These are phyloP conservation scores for Epistrophe eligans DNA, from an alignment of 2,888 invertebrate species.

Conservation along the genomic window DNA sequence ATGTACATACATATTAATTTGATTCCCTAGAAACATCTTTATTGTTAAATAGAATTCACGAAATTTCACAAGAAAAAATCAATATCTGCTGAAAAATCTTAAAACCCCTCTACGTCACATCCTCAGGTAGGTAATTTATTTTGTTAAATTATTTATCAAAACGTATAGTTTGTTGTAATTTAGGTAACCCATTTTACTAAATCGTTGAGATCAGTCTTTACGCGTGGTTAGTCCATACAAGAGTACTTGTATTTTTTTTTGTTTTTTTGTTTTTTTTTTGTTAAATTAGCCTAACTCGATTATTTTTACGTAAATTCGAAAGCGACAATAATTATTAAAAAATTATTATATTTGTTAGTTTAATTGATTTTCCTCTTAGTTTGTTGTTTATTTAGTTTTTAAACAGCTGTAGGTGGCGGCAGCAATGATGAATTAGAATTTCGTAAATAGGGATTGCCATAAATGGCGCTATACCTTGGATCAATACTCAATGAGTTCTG, in stretches of 20 bases:
- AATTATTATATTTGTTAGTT: constrained; percentile 43
- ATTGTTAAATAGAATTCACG: no score
- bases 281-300: constrained; percentile 62
- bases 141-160: constrained; percentile 11
- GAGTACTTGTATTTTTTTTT: constrained; percentile 36
- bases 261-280: constrained; percentile 1
- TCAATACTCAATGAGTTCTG: constrained; percentile 86
- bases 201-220: constrained; percentile 79
- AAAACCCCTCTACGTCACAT: constrained; percentile 34
- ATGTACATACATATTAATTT: no score
- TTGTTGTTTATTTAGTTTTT: constrained; percentile 61
- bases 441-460: constrained; percentile 94
- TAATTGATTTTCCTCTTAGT: constrained; percentile 1
- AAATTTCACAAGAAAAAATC: not conserved
- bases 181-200: constrained; percentile 60
- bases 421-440: constrained; percentile 86
- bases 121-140: not conserved
- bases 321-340: constrained; percentile 54
- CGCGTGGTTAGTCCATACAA: constrained; percentile 68
- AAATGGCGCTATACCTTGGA: constrained; percentile 94
- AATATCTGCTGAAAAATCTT: not conserved
- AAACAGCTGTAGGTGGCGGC: constrained; percentile 86
- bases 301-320: constrained; percentile 68
- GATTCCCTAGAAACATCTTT: no score
- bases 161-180: constrained; percentile 19